Percentiles rank a stretch among this genome's conserved stretches.
Evolutionary conservation across 2,888 invertebrate species (phyloP).

Genomic region (Scaptomyza tumidula): DNA sequence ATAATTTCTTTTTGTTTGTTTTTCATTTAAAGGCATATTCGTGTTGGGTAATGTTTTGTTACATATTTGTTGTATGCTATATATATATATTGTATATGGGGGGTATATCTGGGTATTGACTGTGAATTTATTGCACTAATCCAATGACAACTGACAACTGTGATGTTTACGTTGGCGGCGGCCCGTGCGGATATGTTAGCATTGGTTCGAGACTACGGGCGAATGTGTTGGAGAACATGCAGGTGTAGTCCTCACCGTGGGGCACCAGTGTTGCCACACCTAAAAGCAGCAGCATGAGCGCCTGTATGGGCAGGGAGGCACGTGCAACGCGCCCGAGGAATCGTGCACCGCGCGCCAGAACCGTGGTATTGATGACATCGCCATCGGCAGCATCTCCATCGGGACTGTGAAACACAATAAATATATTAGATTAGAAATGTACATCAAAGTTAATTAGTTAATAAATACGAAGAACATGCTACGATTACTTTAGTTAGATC

Average conservation of each 20-base stretch:
- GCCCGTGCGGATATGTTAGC: constrained; percentile 95
- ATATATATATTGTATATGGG: constrained; percentile 6
- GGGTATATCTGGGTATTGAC: constrained; percentile 18
- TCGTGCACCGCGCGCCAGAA: constrained; percentile 90
- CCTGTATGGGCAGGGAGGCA: constrained; percentile 97
- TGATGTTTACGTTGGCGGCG: constrained; percentile 91
- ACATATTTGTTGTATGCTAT: neutral
- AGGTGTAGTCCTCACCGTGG: constrained; percentile 93
- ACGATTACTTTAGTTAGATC: constrained; percentile 10
- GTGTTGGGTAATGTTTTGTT: constrained; percentile 23
- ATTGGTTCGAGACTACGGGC: constrained; percentile 94
- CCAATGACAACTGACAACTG: constrained; percentile 36
- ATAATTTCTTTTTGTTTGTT: constrained; percentile 2
- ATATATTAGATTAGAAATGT: constrained; percentile 13
- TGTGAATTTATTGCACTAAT: constrained; percentile 56
- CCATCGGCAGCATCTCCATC: constrained; percentile 83
- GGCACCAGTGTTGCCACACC: constrained; percentile 96
- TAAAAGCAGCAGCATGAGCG: constrained; percentile 95
- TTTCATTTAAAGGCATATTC: constrained; percentile 57
- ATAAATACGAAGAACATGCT: constrained; percentile 27
- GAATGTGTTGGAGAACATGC: constrained; percentile 93
- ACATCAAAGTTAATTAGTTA: neutral
- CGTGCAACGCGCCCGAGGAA: constrained; percentile 95
- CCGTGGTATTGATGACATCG: constrained; percentile 87
- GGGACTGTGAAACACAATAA: constrained; percentile 26